Evolutionary conservation across 1,140 invertebrate species (phyloP).

Genomic region (Ceratosolen solmsi): DNA sequence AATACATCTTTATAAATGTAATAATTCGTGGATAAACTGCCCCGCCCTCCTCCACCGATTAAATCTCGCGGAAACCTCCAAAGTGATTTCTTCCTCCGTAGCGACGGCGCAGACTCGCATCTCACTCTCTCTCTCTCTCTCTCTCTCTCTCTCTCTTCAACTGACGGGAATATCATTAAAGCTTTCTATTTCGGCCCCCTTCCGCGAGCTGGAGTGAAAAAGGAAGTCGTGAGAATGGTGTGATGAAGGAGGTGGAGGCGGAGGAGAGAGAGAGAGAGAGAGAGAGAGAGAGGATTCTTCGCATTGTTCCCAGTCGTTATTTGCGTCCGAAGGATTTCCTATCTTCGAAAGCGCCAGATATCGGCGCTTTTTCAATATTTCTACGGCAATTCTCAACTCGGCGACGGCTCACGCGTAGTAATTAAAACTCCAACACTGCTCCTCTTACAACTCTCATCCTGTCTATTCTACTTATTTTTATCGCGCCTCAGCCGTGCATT

Average conservation of each 20-base stretch:
- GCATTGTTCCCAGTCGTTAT: conserved; percentile 35
- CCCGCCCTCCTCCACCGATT: not conserved
- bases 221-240: not conserved
- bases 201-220: not conserved
- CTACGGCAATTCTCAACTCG: not conserved
- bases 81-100: conserved; percentile 37
- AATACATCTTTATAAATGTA: no score
- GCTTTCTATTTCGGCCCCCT: not conserved
- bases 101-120: not conserved
- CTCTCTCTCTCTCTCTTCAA: not conserved
- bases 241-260: no score
- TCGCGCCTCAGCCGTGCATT: not conserved
- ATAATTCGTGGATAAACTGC: no score
- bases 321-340: conserved; percentile 35
- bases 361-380: conserved; percentile 29
- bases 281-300: conserved; percentile 6
- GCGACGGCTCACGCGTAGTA: conserved; percentile 1
- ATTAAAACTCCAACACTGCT: conserved; percentile 34
- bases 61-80: conserved; percentile 12
- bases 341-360: conserved; percentile 5
- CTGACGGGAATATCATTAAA: conserved; percentile 24
- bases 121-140: no score
- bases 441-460: conserved; percentile 1
- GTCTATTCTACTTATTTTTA: conserved; percentile 15
- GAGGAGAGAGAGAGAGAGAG: not conserved